These are phyloP conservation scores for Chironomus riparius DNA, from an alignment of 2,888 invertebrate genomes.

Conservation along the genomic window DNA sequence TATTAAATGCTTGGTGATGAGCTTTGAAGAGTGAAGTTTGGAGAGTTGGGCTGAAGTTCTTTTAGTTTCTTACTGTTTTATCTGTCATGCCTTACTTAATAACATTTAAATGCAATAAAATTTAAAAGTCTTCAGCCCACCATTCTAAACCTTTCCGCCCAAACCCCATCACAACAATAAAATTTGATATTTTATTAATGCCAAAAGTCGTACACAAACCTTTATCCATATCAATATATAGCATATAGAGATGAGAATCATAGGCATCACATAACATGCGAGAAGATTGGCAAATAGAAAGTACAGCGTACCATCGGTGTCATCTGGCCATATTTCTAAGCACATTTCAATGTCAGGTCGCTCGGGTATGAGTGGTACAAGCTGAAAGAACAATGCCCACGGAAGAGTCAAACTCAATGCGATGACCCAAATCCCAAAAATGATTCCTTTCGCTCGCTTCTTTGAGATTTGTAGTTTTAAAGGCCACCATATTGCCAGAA, in stretches of 20 bases:
- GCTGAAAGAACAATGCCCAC: conserved; percentile 84
- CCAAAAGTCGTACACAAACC: conserved; percentile 15
- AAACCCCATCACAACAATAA: no score
- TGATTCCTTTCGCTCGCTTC: conserved; percentile 76
- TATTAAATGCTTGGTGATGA: no score
- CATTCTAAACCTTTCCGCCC: no score
- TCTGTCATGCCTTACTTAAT: no score
- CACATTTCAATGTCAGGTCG: conserved; percentile 65
- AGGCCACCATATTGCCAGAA: conserved; percentile 93
- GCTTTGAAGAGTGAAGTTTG: neutral
- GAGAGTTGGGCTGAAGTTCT: neutral
- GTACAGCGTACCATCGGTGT: conserved; percentile 67
- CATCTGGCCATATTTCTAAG: conserved; percentile 78
- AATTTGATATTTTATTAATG: neutral
- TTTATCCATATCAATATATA: conserved; percentile 88
- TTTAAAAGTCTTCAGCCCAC: no score
- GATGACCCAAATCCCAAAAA: conserved; percentile 81
- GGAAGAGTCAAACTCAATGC: conserved; percentile 69
- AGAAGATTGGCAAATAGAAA: conserved; percentile 82
- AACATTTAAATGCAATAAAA: no score
- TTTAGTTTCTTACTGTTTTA: no score
- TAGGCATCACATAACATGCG: conserved; percentile 83
- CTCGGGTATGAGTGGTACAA: conserved; percentile 63
- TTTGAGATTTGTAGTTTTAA: conserved; percentile 85
- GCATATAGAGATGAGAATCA: conserved; percentile 83